A percentile compares a stretch with the other conserved stretches of the same genome.
These are phyloP conservation scores for Drosophila melanocephala DNA, from an alignment of 2,888 invertebrate genomes.

Conservation along the genomic window DNA sequence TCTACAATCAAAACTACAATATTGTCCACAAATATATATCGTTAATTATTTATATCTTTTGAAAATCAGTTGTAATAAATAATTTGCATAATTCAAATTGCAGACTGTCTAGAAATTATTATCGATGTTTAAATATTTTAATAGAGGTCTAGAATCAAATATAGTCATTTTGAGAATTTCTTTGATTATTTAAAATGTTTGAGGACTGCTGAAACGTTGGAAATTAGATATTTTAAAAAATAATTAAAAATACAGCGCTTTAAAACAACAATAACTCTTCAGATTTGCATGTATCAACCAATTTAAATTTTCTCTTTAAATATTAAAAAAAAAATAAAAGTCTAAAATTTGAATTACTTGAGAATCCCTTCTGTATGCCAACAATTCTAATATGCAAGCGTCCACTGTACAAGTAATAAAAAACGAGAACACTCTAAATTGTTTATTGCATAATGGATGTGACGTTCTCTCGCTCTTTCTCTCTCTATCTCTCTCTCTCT, in stretches of 20 bases:
- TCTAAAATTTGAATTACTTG: background rate
- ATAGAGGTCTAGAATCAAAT: background rate
- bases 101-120: background rate
- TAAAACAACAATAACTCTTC: background rate
- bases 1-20: slow-evolving; percentile 38
- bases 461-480: slow-evolving; percentile 26
- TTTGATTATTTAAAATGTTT: background rate
- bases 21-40: background rate
- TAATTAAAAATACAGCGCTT: background rate
- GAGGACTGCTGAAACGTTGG: background rate
- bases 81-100: background rate
- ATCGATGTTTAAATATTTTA: background rate
- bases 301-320: background rate
- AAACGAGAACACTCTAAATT: slow-evolving; percentile 70
- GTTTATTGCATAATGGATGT: slow-evolving; percentile 68
- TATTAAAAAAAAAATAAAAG: background rate
- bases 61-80: background rate
- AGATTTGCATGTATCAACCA: background rate
- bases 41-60: background rate
- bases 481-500: slow-evolving; percentile 9
- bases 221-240: background rate
- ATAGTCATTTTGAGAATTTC: background rate
- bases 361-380: background rate
- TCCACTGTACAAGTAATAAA: slow-evolving; percentile 39
- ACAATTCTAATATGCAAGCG: background rate